These are phyloP conservation scores for Drosophila rufa DNA, from an alignment of 1,140 invertebrate species.

Conservation along the genomic window DNA sequence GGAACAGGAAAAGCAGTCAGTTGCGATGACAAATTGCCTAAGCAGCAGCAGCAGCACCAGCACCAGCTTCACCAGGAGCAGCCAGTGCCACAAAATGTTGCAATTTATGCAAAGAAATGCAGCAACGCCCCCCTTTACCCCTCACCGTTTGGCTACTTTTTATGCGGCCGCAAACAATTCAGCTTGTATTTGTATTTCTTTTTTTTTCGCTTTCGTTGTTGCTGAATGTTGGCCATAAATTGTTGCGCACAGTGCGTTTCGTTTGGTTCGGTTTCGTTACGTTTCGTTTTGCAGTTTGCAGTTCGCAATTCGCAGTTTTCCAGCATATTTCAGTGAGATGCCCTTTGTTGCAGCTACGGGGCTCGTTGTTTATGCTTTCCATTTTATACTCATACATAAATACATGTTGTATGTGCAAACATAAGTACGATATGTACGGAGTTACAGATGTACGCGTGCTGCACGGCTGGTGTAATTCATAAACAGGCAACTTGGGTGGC, in stretches of 20 bases:
- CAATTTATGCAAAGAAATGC: conserved; percentile 83
- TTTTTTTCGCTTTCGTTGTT: conserved; percentile 33
- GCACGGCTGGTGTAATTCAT: conserved; percentile 69
- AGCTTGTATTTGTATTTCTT: conserved; percentile 65
- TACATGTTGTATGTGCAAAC: conserved; percentile 68
- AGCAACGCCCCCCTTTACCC: conserved; percentile 21
- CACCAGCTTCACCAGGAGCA: conserved; percentile 41
- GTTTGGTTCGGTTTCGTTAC: conserved; percentile 61
- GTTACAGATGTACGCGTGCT: conserved; percentile 48
- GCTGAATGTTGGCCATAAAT: conserved; percentile 79
- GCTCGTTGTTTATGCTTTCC: conserved; percentile 76
- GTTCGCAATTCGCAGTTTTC: conserved; percentile 64
- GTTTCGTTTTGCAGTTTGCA: conserved; percentile 51
- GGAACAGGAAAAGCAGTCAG: conserved; percentile 27
- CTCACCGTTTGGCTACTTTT: conserved; percentile 71
- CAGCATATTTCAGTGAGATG: conserved; percentile 75
- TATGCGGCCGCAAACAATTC: conserved; percentile 82
- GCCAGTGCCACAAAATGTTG: conserved; percentile 63
- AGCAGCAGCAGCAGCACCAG: conserved; percentile 32
- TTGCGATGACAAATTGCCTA: conserved; percentile 80
- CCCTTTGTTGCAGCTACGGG: conserved; percentile 68
- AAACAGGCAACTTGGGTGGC: conserved; percentile 78
- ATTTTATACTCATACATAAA: conserved; percentile 80
- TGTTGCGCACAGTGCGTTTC: conserved; percentile 77
- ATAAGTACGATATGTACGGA: conserved; percentile 15